phyloP scores from a whole-genome alignment of 2,113 vertebrate species.

The Mungos mungo region DNA sequence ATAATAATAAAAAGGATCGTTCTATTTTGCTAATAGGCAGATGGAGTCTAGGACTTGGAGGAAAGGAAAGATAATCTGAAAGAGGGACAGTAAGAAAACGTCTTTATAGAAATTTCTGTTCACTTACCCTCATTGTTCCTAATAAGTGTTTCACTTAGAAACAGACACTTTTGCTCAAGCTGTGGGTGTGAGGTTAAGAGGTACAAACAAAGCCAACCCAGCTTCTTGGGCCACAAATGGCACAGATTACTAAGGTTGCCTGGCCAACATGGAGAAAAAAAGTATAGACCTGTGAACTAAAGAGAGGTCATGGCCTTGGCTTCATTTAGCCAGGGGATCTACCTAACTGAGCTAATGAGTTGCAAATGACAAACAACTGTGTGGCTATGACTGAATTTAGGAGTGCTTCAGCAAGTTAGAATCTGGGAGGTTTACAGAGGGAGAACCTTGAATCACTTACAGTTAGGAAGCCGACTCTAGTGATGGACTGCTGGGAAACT shows the following conservation, averaged over 20 bases:
- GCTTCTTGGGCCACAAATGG: not conserved
- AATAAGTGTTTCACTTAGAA: slow-evolving; percentile 36
- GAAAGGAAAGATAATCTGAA: slow-evolving; percentile 24
- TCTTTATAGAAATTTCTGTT: slow-evolving; percentile 35
- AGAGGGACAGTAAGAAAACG: not conserved
- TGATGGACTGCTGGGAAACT: slow-evolving; percentile 55
- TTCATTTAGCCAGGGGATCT: slow-evolving; percentile 38
- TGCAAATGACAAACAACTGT: not conserved
- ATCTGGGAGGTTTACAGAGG: slow-evolving; percentile 3
- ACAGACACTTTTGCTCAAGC: not conserved
- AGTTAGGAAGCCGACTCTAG: slow-evolving; percentile 31
- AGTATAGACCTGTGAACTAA: not conserved
- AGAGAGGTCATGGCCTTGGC: not conserved
- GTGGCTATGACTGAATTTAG: not conserved
- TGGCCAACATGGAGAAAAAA: not conserved
- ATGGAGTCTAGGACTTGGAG: not conserved
- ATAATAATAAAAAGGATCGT: not conserved
- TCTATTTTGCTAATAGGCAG: slow-evolving; percentile 32
- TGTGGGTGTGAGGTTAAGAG: slow-evolving; percentile 16
- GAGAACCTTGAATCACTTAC: slow-evolving; percentile 55
- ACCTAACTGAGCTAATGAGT: not conserved
- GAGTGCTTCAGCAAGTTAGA: slow-evolving; percentile 17
- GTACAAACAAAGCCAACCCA: not conserved
- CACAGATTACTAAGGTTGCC: not conserved
- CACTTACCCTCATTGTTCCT: not conserved